Conservation (phyloP, 2,113 vertebrate species). For the Cygnus atratus region DNA sequence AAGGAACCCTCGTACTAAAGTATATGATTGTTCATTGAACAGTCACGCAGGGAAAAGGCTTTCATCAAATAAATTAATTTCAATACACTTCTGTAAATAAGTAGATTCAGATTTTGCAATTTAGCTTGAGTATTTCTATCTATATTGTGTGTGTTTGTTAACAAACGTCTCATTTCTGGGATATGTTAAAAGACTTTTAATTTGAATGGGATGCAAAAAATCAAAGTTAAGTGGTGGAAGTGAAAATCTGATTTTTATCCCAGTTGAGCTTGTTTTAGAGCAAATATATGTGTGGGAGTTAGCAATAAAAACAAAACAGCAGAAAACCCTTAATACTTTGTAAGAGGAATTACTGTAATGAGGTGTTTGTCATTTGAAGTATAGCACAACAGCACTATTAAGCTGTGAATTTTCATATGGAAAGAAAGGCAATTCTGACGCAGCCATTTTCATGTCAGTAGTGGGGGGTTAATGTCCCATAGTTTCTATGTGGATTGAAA, state of each 20-base stretch:
- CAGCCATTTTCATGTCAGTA: not conserved
- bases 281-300: not conserved
- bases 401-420: not conserved
- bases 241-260: not conserved
- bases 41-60: not conserved
- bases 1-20: not conserved
- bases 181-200: not conserved
- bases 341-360: not conserved
- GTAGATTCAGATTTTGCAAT: not conserved
- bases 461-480: not conserved
- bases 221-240: not conserved
- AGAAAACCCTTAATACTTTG: not conserved
- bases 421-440: not conserved
- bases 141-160: not conserved
- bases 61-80: not conserved
- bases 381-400: not conserved
- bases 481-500: not conserved
- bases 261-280: not conserved
- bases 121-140: not conserved
- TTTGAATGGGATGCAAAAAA: not conserved
- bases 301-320: not conserved
- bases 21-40: not conserved
- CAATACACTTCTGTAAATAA: not conserved
- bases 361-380: not conserved
- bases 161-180: not conserved